These are phyloP conservation scores for Megaceryle torquata DNA, from an alignment of 2,113 vertebrate genomes.

Conservation along the genomic window DNA sequence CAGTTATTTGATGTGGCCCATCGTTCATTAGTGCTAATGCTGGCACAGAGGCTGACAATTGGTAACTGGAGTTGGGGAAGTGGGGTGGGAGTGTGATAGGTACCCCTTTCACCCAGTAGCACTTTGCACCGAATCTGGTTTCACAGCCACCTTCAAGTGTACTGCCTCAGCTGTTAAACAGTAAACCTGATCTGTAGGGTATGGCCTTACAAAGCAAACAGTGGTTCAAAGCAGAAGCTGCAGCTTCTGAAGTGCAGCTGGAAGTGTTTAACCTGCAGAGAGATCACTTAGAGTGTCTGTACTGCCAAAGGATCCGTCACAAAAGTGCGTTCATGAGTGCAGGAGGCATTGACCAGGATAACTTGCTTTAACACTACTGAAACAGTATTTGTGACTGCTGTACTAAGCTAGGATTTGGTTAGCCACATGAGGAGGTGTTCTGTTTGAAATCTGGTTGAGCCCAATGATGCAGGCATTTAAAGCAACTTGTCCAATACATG, in stretches of 20 bases:
- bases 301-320: neutral
- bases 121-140: neutral
- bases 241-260: neutral
- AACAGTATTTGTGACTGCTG: neutral
- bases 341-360: rapidly evolving
- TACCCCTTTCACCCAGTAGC: neutral
- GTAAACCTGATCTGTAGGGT: neutral
- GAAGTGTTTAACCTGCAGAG: neutral
- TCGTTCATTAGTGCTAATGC: neutral
- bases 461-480: neutral
- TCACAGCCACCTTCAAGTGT: neutral
- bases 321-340: rapidly evolving
- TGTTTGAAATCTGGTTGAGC: neutral
- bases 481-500: neutral
- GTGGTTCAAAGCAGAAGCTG: neutral
- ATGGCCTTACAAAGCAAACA: neutral
- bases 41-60: neutral
- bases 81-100: neutral
- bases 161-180: neutral
- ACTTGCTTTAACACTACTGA: neutral
- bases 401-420: neutral
- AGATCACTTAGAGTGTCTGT: neutral
- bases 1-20: neutral
- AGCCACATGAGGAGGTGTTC: neutral
- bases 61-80: neutral